Percentiles rank a stretch among this genome's conserved stretches.
These are phyloP conservation scores for Cataglyphis hispanica DNA, from an alignment of 1,140 invertebrate species.

Conservation along the genomic window DNA sequence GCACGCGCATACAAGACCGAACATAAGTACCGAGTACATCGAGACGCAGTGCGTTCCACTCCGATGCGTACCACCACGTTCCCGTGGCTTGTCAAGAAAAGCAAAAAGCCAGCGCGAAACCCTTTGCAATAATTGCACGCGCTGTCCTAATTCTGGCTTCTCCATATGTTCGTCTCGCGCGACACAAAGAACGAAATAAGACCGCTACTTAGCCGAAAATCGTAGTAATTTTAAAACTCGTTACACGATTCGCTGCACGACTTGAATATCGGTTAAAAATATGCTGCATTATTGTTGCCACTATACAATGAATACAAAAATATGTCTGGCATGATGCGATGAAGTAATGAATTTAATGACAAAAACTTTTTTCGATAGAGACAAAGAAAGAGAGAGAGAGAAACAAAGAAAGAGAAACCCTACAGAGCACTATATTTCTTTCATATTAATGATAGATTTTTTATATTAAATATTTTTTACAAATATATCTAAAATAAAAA, in stretches of 20 bases:
- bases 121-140: slow-evolving; percentile 64
- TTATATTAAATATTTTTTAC: background rate
- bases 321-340: background rate
- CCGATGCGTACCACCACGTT: slow-evolving; percentile 69
- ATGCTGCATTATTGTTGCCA: background rate
- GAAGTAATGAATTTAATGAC: background rate
- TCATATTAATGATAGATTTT: background rate
- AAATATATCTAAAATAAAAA: background rate
- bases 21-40: slow-evolving; percentile 61
- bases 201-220: slow-evolving; percentile 56
- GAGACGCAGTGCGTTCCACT: slow-evolving; percentile 73
- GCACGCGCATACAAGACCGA: slow-evolving; percentile 51
- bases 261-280: background rate
- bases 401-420: background rate
- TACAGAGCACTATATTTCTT: background rate
- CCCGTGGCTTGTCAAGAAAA: slow-evolving; percentile 47
- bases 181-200: slow-evolving; percentile 60
- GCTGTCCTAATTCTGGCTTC: slow-evolving; percentile 67
- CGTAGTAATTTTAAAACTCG: slow-evolving; percentile 13
- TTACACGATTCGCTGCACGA: slow-evolving; percentile 6
- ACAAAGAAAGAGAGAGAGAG: too few species aligned
- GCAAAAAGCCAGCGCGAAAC: slow-evolving; percentile 50
- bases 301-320: background rate
- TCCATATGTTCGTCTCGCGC: slow-evolving; percentile 50
- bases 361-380: background rate